These are phyloP conservation scores for Pterostichus niger DNA, from an alignment of 2,888 invertebrate species.

Conservation along the genomic window DNA sequence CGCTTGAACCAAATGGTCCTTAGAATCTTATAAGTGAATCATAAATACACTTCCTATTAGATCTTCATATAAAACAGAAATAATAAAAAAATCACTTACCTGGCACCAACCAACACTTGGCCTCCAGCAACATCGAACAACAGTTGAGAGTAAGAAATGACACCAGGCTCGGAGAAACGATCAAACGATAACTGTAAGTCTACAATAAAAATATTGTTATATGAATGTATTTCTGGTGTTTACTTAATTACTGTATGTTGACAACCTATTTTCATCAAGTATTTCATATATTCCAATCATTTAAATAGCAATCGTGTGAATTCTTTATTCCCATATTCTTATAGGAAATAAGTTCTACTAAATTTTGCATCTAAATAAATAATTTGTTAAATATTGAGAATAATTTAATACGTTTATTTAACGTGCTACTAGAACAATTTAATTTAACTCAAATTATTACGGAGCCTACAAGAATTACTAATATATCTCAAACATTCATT, in stretches of 20 bases:
- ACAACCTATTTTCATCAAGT: slow-evolving; percentile 7
- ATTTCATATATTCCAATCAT: neutral
- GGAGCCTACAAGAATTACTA: no score
- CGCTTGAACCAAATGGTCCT: no score
- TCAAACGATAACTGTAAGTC: slow-evolving; percentile 84
- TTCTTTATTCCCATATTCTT: no score
- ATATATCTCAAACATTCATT: no score
- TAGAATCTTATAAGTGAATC: no score
- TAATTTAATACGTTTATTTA: no score
- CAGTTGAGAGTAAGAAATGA: slow-evolving; percentile 89
- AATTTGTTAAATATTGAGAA: no score
- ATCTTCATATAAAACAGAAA: slow-evolving; percentile 12
- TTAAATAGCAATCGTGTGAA: neutral
- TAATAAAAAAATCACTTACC: slow-evolving; percentile 82
- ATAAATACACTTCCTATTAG: neutral
- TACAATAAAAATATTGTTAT: slow-evolving; percentile 76
- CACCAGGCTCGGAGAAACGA: slow-evolving; percentile 86
- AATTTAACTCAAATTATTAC: no score
- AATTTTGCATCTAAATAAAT: no score
- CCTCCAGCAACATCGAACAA: slow-evolving; percentile 92
- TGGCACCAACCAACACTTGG: slow-evolving; percentile 93
- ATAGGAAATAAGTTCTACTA: no score
- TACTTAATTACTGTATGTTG: no score
- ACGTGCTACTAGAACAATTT: no score
- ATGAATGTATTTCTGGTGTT: neutral